Evolutionary conservation across 2,113 vertebrate species (phyloP).

Genomic region (Marcusenius ussheri): DNA sequence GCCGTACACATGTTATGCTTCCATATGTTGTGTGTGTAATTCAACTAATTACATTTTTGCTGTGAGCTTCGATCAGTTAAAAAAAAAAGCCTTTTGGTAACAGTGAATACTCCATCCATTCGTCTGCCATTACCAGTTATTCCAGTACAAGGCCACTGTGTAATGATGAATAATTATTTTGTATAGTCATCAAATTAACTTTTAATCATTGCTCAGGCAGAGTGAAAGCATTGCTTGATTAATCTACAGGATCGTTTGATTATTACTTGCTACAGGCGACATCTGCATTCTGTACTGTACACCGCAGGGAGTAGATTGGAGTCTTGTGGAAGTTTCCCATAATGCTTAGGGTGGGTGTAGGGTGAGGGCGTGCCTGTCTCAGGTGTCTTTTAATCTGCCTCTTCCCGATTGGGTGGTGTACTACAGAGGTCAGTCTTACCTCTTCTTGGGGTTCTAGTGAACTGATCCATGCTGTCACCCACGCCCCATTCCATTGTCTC

Average conservation of each 20-base stretch:
- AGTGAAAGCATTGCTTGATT: not conserved
- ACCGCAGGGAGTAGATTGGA: not conserved
- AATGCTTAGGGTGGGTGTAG: not conserved
- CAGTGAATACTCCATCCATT: not conserved
- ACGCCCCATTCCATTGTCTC: not conserved
- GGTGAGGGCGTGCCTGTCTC: not conserved
- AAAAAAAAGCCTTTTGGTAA: not conserved
- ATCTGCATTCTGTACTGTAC: not conserved
- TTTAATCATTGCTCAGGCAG: not conserved
- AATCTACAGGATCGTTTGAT: not conserved
- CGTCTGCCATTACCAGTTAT: not conserved
- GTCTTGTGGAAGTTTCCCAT: not conserved
- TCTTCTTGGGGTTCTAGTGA: not conserved
- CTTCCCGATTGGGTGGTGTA: not conserved
- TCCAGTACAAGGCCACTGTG: not conserved
- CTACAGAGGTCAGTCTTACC: not conserved
- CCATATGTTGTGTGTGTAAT: not conserved
- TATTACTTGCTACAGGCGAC: not conserved
- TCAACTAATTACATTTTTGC: not conserved
- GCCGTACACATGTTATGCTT: not conserved
- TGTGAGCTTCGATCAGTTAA: not conserved
- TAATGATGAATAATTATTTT: conserved; percentile 1
- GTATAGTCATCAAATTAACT: not conserved
- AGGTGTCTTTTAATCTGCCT: not conserved
- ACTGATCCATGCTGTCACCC: not conserved